Conservation (phyloP, 2,113 vertebrate species). For the Oenanthe oenanthe region DNA sequence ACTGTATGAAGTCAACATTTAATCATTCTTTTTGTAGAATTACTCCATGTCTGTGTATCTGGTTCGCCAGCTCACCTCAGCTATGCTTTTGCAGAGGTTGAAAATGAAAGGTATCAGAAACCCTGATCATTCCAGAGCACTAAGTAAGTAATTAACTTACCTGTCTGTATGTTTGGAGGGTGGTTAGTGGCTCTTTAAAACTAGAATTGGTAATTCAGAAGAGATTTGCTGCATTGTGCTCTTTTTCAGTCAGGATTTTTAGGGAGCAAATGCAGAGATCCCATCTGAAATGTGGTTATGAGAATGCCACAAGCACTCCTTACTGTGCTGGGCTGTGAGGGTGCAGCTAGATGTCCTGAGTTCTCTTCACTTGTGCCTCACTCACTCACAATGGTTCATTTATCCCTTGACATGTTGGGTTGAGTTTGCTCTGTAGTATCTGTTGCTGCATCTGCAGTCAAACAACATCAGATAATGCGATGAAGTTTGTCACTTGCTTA, state of each 20-base stretch:
- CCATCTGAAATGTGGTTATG: not conserved
- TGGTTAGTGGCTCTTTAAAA: not conserved
- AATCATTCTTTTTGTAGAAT: conserved; percentile 78
- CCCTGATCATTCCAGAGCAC: conserved; percentile 96
- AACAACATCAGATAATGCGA: not conserved
- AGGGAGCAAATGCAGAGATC: not conserved
- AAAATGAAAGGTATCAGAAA: conserved; percentile 98
- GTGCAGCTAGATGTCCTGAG: not conserved
- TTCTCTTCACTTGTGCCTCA: not conserved
- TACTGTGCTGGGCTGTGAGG: not conserved
- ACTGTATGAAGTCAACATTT: not conserved
- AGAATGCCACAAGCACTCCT: not conserved
- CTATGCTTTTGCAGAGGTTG: conserved; percentile 92
- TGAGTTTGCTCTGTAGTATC: not conserved
- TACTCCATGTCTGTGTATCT: conserved; percentile 98
- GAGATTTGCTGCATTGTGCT: not conserved
- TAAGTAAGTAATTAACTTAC: conserved; percentile 82
- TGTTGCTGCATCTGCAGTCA: not conserved
- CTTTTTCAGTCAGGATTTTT: not conserved
- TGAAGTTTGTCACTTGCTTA: not conserved
- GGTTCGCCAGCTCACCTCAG: conserved; percentile 94
- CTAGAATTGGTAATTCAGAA: not conserved
- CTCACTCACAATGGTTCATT: not conserved
- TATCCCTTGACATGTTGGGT: not conserved
- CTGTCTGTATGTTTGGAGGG: not conserved